Evolutionary conservation across 1,140 invertebrate species (phyloP).

Genomic region (Drosophila biarmipes): DNA sequence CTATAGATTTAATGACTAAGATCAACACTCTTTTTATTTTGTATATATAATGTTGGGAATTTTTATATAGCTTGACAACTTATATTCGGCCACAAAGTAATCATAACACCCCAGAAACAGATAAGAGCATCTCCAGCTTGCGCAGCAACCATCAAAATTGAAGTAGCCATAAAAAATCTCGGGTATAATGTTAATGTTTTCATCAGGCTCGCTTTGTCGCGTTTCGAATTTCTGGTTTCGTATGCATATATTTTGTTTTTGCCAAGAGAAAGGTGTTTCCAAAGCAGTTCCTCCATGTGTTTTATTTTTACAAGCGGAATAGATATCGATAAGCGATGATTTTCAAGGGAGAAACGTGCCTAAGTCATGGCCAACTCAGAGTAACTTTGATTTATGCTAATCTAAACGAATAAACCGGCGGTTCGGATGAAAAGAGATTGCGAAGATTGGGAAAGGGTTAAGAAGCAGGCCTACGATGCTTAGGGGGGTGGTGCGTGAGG

Average conservation of each 20-base stretch:
- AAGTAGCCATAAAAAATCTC: slow-evolving; percentile 74
- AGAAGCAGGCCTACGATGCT: neutral
- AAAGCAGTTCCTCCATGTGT: slow-evolving; percentile 64
- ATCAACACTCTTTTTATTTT: no score
- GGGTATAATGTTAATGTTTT: slow-evolving; percentile 77
- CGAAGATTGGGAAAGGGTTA: neutral
- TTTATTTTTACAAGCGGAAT: slow-evolving; percentile 71
- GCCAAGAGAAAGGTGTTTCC: slow-evolving; percentile 70
- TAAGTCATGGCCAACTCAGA: slow-evolving; percentile 18
- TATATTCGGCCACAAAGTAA: neutral
- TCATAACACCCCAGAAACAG: neutral
- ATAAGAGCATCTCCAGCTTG: slow-evolving; percentile 17
- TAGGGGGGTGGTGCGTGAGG: slow-evolving; percentile 2
- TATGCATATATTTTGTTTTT: slow-evolving; percentile 41
- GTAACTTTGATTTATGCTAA: slow-evolving; percentile 75
- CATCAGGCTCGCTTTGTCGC: slow-evolving; percentile 61
- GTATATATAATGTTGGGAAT: no score
- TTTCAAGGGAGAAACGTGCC: slow-evolving; percentile 20
- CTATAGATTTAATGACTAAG: no score
- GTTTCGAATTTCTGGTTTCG: slow-evolving; percentile 56
- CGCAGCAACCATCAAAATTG: slow-evolving; percentile 61
- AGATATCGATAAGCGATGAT: slow-evolving; percentile 23
- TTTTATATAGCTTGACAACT: neutral
- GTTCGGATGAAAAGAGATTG: slow-evolving; percentile 42
- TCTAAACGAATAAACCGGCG: slow-evolving; percentile 64